phyloP scores from a whole-genome alignment of 2,113 vertebrate genomes.

The Labeo rohita region DNA sequence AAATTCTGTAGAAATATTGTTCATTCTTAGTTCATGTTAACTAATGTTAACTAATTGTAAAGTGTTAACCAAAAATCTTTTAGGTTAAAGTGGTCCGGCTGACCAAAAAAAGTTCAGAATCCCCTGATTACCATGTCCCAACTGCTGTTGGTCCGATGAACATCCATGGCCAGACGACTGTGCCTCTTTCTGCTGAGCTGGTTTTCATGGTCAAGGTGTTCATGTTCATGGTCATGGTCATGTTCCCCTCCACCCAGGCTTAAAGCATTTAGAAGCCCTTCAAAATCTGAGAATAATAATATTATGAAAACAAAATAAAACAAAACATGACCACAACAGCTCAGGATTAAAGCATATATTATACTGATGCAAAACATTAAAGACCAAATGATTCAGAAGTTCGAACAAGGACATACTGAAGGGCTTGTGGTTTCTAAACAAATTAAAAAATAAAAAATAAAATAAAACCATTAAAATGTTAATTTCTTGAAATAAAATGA shows the following conservation, averaged over 20 bases:
- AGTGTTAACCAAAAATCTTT: too few relatives aligned
- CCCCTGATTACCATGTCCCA: constrained; percentile 67
- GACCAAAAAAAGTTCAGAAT: too few relatives aligned
- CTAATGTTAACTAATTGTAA: too few relatives aligned
- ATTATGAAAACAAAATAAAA: not conserved
- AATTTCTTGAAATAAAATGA: too few relatives aligned
- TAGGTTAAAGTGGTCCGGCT: too few relatives aligned
- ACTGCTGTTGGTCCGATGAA: constrained; percentile 56
- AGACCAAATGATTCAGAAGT: too few relatives aligned
- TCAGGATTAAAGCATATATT: not conserved
- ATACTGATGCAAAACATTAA: not conserved
- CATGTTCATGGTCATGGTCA: not conserved
- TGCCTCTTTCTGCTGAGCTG: constrained; percentile 37
- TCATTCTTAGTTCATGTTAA: too few relatives aligned
- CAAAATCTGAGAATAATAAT: constrained; percentile 60
- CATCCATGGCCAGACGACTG: constrained; percentile 8
- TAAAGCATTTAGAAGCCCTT: constrained; percentile 66
- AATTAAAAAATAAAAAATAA: too few relatives aligned
- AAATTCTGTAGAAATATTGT: too few relatives aligned
- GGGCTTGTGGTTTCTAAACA: too few relatives aligned
- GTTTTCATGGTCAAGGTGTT: constrained; percentile 32
- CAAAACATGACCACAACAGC: not conserved
- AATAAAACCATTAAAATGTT: too few relatives aligned
- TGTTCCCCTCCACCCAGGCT: constrained; percentile 60
- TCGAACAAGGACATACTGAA: too few relatives aligned